Base-by-base conservation (phyloP, 2,888 invertebrate genomes). In the Pandemis cinnamomeana region DNA sequence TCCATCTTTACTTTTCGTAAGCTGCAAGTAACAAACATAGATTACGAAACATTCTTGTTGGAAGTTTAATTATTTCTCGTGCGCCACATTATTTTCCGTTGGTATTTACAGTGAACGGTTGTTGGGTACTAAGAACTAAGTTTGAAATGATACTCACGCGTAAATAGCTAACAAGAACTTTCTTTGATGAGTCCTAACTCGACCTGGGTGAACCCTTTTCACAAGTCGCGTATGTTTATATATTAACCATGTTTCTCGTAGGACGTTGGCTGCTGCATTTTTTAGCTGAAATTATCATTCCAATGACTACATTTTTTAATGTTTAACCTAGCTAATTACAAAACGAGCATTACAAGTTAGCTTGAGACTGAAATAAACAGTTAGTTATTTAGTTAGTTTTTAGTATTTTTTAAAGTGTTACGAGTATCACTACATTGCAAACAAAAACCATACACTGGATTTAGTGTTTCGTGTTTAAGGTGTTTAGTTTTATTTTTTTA, bases 1-100 rank as follows among this genome's bases (percentile, higher is more conserved):
- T 99, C 99, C 98, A 99, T 99, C 95, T 99, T 99, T 78, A 99
- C 99, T 95, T 99, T 99, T 88, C 99, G 96, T 94, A 99, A 96
- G 91, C 99, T 99, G 91, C 77, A 95, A 95, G 76, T 63, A 81
- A 51, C 15, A n/a, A 10, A 41, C 13, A n/a, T 51, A 13, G n/a
- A 51, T 51, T n/a, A 51, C 51, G n/a, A 51, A 51, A n/a, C 5
- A 11, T 10, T 46, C 4, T 46, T 46, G 44, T 44, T 44, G 44
- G 7, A 8, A 7, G 44, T 44, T 44, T 7, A 7, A 8, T 44
- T 44, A 44, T 7, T 44, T 44, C 11, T 48, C 10, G 8, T 13
- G 46, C 11, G 3, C 51, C 51, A 2, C 51, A 51, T 51, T n/a
- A 0, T 51, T 51, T 51, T 51, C 51, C 7, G 51, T 46, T 11